These are phyloP conservation scores for Zophobas atratus DNA, from an alignment of 1,140 invertebrate genomes.

Conservation along the genomic window DNA sequence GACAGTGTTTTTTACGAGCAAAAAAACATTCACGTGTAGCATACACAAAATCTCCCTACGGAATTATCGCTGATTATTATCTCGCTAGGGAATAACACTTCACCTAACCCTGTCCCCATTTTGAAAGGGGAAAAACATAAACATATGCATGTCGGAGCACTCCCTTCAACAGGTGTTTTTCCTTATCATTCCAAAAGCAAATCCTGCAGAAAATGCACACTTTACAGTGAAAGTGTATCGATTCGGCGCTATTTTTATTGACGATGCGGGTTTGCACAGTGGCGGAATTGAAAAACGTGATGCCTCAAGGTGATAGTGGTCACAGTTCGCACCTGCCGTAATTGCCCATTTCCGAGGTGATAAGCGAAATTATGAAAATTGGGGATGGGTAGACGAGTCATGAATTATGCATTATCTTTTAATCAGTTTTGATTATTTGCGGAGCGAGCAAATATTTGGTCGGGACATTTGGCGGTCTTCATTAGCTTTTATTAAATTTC, in stretches of 20 bases:
- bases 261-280: not conserved
- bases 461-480: not conserved
- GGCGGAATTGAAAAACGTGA: too few relatives aligned
- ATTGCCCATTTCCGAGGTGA: not conserved
- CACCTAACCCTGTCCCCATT: too few relatives aligned
- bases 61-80: too few relatives aligned
- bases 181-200: not conserved
- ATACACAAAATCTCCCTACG: too few relatives aligned
- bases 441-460: not conserved
- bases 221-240: not conserved
- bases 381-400: not conserved
- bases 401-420: not conserved
- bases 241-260: not conserved
- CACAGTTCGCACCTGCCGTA: not conserved
- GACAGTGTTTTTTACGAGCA: too few relatives aligned
- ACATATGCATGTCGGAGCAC: not conserved
- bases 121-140: too few relatives aligned
- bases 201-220: not conserved
- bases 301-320: not conserved
- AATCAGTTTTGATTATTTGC: constrained; percentile 3
- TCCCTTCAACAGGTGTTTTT: not conserved
- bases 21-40: too few relatives aligned
- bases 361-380: not conserved
- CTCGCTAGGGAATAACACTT: too few relatives aligned
- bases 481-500: not conserved